Evolutionary conservation across 2,888 invertebrate species (phyloP).

Genomic region (Drosophila helvetica): DNA sequence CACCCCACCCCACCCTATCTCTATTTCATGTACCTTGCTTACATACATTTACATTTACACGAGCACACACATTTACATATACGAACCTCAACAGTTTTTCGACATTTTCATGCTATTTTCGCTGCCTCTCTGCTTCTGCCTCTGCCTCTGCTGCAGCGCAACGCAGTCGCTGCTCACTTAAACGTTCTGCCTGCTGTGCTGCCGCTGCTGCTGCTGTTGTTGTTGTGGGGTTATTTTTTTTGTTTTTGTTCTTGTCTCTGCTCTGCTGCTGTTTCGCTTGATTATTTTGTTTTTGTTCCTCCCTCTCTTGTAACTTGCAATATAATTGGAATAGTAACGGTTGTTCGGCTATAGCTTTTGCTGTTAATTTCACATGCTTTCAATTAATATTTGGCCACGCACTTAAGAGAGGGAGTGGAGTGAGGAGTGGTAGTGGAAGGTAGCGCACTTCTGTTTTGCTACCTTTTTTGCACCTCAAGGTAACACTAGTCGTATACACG

Average conservation of each 20-base stretch:
- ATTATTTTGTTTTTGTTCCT: constrained; percentile 59
- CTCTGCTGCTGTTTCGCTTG: constrained; percentile 58
- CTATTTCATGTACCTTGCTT: background rate
- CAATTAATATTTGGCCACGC: constrained; percentile 46
- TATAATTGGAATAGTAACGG: constrained; percentile 49
- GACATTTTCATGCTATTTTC: constrained; percentile 75
- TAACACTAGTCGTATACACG: constrained; percentile 67
- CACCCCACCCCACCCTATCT: background rate
- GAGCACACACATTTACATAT: constrained; percentile 41
- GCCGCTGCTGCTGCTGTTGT: constrained; percentile 26
- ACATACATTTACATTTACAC: background rate
- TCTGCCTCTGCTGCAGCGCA: constrained; percentile 17
- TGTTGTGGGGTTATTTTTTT: constrained; percentile 42
- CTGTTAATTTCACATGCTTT: constrained; percentile 41
- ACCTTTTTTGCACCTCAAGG: constrained; percentile 56
- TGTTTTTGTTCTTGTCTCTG: constrained; percentile 54
- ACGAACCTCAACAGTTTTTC: constrained; percentile 78
- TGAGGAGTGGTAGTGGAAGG: background rate
- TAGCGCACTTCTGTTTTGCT: constrained; percentile 32
- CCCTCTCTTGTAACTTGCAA: constrained; percentile 46
- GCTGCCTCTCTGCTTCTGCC: constrained; percentile 45
- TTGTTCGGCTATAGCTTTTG: constrained; percentile 58
- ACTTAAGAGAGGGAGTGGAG: constrained; percentile 10
- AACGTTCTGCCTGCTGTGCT: constrained; percentile 44
- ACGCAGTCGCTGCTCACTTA: constrained; percentile 54